These are phyloP conservation scores for Cheirogaleus major DNA, from an alignment of 2,797 vertebrate genomes.

Conservation along the genomic window DNA sequence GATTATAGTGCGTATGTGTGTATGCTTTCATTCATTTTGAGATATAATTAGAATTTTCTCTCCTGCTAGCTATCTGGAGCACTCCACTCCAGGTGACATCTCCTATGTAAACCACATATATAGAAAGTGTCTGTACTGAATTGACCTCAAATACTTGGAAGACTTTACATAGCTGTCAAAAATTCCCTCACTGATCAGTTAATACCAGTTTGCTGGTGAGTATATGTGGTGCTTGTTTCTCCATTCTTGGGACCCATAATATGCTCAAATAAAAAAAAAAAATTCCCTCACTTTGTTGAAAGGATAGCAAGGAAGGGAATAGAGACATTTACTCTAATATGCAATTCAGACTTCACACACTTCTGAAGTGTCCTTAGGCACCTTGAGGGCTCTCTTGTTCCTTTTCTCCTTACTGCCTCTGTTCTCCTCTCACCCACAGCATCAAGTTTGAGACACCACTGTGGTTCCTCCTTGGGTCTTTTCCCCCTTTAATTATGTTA, in stretches of 20 bases:
- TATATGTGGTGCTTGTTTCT: too few relatives aligned
- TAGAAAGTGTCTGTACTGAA: neutral
- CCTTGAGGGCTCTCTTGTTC: neutral
- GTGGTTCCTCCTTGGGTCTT: fast-evolving
- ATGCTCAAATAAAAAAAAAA: too few relatives aligned
- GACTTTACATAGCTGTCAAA: neutral
- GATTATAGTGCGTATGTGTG: neutral
- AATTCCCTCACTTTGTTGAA: neutral
- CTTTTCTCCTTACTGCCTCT: too few relatives aligned
- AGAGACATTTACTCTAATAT: neutral
- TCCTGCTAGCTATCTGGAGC: neutral
- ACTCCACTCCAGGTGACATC: neutral
- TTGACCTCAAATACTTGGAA: neutral
- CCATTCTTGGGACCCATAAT: too few relatives aligned
- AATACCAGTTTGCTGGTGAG: too few relatives aligned
- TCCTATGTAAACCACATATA: neutral
- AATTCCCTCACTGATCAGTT: neutral
- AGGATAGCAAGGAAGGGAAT: neutral
- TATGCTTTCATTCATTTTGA: neutral
- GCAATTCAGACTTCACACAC: neutral
- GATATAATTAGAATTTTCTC: neutral
- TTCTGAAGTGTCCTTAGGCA: neutral
- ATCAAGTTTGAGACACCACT: neutral
- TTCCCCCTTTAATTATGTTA: neutral
- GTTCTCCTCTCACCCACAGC: neutral